Evolutionary conservation across 2,113 vertebrate species (phyloP).

Genomic region (Sapayoa aenigma): DNA sequence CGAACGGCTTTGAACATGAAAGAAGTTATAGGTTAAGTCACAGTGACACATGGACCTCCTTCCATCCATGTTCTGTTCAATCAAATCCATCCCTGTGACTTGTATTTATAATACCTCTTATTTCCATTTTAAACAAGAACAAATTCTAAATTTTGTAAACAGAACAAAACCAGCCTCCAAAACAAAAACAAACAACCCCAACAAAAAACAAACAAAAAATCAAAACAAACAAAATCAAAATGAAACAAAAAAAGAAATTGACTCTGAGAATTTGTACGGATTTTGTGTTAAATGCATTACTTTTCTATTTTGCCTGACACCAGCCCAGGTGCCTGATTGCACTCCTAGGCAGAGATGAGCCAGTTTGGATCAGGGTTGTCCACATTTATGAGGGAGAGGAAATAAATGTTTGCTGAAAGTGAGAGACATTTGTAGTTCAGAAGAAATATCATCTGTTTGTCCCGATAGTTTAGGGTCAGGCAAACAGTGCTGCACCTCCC

Average conservation of each 20-base stretch:
- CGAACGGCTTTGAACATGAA: background rate
- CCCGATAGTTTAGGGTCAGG: background rate
- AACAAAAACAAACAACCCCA: background rate
- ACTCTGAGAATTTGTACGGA: background rate
- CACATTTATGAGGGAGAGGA: background rate
- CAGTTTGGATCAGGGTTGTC: background rate
- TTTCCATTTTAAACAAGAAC: background rate
- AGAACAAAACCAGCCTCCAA: background rate
- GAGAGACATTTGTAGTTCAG: background rate
- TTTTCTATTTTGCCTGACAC: background rate
- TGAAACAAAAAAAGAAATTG: too few species aligned
- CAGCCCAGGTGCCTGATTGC: background rate
- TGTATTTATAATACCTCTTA: background rate
- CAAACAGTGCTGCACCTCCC: background rate
- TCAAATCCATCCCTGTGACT: background rate
- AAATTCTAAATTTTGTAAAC: background rate
- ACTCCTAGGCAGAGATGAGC: background rate
- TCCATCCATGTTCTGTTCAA: background rate
- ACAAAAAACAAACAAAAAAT: background rate
- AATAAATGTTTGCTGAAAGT: background rate
- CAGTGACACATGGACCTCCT: accelerated
- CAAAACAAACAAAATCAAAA: too few species aligned
- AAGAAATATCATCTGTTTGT: background rate
- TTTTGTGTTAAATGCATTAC: background rate
- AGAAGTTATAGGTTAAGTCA: background rate